Evolutionary conservation across 1,140 invertebrate species (phyloP).

Genomic region (Harlomillsia oculata): DNA sequence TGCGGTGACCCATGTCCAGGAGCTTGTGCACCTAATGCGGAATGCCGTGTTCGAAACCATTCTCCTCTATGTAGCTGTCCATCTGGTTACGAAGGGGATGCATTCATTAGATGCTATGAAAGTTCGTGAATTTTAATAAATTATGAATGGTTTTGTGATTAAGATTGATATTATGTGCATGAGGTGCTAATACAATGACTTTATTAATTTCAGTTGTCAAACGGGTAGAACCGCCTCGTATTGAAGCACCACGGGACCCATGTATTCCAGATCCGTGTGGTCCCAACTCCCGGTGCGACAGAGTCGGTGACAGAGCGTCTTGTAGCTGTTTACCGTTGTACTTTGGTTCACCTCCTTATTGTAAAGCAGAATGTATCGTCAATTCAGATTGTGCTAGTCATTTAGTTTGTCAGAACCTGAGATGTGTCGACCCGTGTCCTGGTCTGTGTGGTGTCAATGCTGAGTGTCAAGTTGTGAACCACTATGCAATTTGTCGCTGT

Average conservation of each 20-base stretch:
- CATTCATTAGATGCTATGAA: constrained; percentile 52
- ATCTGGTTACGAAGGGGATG: constrained; percentile 63
- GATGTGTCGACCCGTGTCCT: constrained; percentile 63
- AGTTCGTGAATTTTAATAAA: constrained; percentile 37
- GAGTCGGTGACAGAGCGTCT: constrained; percentile 66
- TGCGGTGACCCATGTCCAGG: constrained; percentile 70
- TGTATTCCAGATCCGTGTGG: constrained; percentile 71
- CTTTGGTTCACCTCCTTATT: constrained; percentile 44
- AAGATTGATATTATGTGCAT: neutral
- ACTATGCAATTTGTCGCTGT: constrained; percentile 69
- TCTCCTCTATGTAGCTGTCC: constrained; percentile 58
- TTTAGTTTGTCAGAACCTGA: constrained; percentile 61
- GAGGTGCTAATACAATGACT: neutral
- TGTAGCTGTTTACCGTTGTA: constrained; percentile 46
- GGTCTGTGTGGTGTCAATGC: constrained; percentile 57
- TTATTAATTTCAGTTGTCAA: neutral
- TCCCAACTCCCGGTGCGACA: constrained; percentile 61
- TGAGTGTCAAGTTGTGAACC: constrained; percentile 55
- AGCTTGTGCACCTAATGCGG: constrained; percentile 59
- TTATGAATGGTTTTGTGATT: neutral
- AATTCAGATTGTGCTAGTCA: constrained; percentile 59
- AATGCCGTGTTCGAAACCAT: constrained; percentile 65
- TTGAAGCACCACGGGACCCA: constrained; percentile 47
- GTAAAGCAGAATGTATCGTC: constrained; percentile 39
- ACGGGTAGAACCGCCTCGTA: constrained; percentile 26